Conservation (phyloP, 2,888 invertebrate genomes). For the Pyrochroa serraticornis region DNA sequence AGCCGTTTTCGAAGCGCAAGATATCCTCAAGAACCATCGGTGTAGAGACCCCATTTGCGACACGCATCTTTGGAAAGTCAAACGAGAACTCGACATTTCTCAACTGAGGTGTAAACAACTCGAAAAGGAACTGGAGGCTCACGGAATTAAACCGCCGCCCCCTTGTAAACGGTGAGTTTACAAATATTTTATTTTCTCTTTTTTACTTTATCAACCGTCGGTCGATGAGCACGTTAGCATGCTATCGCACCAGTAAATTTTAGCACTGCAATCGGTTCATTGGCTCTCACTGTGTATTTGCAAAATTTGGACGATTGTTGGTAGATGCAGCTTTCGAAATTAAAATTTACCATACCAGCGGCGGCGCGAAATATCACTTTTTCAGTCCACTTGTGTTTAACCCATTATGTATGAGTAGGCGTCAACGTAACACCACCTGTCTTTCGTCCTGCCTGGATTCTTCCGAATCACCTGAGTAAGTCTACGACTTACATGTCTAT, state of each 20-base stretch:
- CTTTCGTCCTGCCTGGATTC: slow-evolving; percentile 58
- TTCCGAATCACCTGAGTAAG: slow-evolving; percentile 58
- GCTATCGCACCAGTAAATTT: slow-evolving; percentile 2
- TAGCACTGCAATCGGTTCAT: neutral
- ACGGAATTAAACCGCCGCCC: slow-evolving; percentile 80
- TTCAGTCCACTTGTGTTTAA: slow-evolving; percentile 17
- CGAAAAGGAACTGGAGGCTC: slow-evolving; percentile 82
- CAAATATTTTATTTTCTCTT: neutral
- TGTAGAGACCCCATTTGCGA: slow-evolving; percentile 81
- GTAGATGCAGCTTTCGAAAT: no score
- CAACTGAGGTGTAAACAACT: slow-evolving; percentile 82
- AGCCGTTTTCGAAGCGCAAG: slow-evolving; percentile 79
- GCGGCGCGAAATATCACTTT: neutral
- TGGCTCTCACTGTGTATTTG: neutral
- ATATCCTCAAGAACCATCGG: slow-evolving; percentile 74
- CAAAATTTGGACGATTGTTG: no score
- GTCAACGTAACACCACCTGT: slow-evolving; percentile 58
- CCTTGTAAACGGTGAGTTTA: slow-evolving; percentile 67
- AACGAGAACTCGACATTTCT: slow-evolving; percentile 88
- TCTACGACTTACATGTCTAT: slow-evolving; percentile 41
- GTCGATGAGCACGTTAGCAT: slow-evolving; percentile 7
- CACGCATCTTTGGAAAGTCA: slow-evolving; percentile 87
- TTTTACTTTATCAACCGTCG: slow-evolving; percentile 3
- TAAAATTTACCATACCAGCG: no score
- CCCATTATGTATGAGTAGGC: slow-evolving; percentile 53